Evolutionary conservation across 2,888 invertebrate genomes (phyloP), one percentile per base, ranked within the genome.

Genomic region (Drosophila anomalata): DNA sequence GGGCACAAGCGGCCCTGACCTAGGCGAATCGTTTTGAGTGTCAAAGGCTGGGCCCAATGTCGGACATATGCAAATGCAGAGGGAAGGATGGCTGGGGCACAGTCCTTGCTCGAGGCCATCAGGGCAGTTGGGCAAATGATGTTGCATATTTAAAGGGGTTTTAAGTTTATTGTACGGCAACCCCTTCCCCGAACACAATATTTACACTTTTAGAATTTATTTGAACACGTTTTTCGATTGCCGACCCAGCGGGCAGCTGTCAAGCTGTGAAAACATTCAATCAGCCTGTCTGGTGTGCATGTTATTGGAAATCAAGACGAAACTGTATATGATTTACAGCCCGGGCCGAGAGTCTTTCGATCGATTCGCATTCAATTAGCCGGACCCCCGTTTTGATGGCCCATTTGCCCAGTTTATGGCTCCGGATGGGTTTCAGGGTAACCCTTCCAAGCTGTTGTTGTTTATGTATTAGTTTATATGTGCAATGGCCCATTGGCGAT

Each of bases 1-100:
- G 33, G 12, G 53, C 50, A 61, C 69, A 42, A 61, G 46, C 69
- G 86, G 83, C 84, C 84, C 79, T 84, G 84, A 86, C 84, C 84
- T 84, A 86, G 84, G 71, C 77, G 80, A 79, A 83, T 72, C 75
- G 79, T 83, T 84, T 79, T 70, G 75, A 77, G 79, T 83, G 86
- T 86, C 84, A 83, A 86, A 80, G 86, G 75, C 79, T 73, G 63
- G 69, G 69, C 60, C 44, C 41, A 17, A 54, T 73, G 69, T 66
- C 55, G 50, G 79, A 75, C 80, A 77, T 80, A 80, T 81, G 80
- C 80, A 83, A 83, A 81, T 83, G 83, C 71, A 69, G 48, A 7
- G 51, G 22, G 9, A 51, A 26, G 46, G 17, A 29, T 7, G 8
- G 22, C 22, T 22, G 17, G 33, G 50, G 31, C 29, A 41, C n/a